These are phyloP conservation scores for Operophtera brumata DNA, from an alignment of 2,888 invertebrate genomes.

Conservation along the genomic window DNA sequence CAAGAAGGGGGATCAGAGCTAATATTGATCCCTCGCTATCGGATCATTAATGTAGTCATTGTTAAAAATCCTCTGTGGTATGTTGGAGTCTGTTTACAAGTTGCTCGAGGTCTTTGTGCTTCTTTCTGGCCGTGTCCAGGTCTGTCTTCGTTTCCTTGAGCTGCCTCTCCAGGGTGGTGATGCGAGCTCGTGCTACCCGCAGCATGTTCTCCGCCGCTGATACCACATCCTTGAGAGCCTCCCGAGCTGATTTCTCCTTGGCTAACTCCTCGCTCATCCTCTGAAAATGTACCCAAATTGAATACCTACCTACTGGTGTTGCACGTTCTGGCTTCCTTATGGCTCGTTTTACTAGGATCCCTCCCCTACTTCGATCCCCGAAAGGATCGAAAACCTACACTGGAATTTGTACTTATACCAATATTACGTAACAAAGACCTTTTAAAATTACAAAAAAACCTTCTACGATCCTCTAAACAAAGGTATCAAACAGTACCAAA, in stretches of 20 bases:
- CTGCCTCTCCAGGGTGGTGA: slow-evolving; percentile 62
- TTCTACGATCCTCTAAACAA: too few relatives aligned
- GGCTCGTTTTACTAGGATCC: too few relatives aligned
- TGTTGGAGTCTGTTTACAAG: slow-evolving; percentile 61
- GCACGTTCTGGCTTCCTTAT: too few relatives aligned
- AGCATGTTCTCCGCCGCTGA: slow-evolving; percentile 67
- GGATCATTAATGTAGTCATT: slow-evolving; percentile 45
- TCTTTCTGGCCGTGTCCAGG: slow-evolving; percentile 56
- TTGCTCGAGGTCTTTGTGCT: slow-evolving; percentile 70
- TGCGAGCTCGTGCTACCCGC: slow-evolving; percentile 65
- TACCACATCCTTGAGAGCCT: slow-evolving; percentile 63
- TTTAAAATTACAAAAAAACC: too few relatives aligned
- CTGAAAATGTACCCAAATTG: slow-evolving; percentile 34
- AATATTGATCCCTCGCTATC: slow-evolving; percentile 29
- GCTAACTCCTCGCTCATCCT: slow-evolving; percentile 52
- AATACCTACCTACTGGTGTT: too few relatives aligned
- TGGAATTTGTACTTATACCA: too few relatives aligned
- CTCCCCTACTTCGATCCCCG: too few relatives aligned
- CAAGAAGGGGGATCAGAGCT: slow-evolving; percentile 6
- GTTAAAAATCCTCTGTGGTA: slow-evolving; percentile 53
- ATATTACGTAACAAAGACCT: too few relatives aligned
- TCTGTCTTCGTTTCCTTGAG: slow-evolving; percentile 61
- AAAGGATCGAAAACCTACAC: too few relatives aligned
- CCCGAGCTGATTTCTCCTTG: slow-evolving; percentile 64
- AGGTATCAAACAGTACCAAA: too few relatives aligned